These are phyloP conservation scores for Crematogaster levior DNA, from an alignment of 2,888 invertebrate genomes.

Conservation along the genomic window DNA sequence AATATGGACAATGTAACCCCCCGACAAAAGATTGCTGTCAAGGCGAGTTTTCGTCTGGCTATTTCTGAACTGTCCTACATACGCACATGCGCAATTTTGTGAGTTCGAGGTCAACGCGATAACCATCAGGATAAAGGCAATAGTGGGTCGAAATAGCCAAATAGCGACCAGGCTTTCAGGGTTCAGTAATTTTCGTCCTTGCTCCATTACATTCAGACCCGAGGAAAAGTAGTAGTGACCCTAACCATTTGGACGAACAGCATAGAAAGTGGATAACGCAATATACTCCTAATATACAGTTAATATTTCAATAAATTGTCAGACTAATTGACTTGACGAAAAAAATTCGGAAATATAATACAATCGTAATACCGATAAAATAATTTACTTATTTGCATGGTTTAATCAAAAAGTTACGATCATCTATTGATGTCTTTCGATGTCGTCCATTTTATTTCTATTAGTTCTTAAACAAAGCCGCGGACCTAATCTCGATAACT, in stretches of 20 bases:
- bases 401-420: slow-evolving; percentile 31
- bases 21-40: slow-evolving; percentile 15
- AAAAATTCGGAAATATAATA: neutral
- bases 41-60: neutral
- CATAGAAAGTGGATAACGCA: neutral
- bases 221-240: neutral
- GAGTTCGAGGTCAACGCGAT: slow-evolving; percentile 33
- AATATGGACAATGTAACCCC: slow-evolving; percentile 22
- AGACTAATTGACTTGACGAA: neutral
- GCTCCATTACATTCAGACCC: slow-evolving; percentile 6
- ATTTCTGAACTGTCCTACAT: neutral
- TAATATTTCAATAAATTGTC: neutral
- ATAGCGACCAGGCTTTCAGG: neutral
- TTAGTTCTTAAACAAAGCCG: slow-evolving; percentile 37
- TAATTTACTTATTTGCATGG: neutral
- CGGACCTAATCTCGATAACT: slow-evolving; percentile 40
- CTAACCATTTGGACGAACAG: neutral
- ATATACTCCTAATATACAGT: neutral
- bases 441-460: neutral
- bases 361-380: too few relatives aligned
- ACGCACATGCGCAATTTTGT: slow-evolving; percentile 12
- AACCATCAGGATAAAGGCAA: slow-evolving; percentile 18
- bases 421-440: neutral
- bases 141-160: slow-evolving; percentile 1
- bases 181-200: slow-evolving; percentile 23